Evolutionary conservation across 2,113 vertebrate genomes (phyloP).

Genomic region (Cinclus cinclus): DNA sequence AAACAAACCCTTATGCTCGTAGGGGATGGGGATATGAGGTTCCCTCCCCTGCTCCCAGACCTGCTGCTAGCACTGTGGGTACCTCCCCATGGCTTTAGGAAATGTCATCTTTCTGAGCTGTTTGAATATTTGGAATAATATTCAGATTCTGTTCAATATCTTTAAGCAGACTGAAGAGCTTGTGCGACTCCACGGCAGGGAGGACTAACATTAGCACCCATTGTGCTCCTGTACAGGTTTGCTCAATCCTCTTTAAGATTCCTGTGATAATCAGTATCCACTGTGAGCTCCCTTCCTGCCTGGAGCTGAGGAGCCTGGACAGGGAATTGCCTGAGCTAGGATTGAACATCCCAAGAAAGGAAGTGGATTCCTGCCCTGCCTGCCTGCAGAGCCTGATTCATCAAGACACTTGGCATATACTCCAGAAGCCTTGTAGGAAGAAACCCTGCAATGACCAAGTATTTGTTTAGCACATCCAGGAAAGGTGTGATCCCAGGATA

Average conservation of each 20-base stretch:
- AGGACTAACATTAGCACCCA: neutral
- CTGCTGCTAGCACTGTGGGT: neutral
- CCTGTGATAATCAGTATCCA: neutral
- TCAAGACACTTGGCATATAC: neutral
- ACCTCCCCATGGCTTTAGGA: neutral
- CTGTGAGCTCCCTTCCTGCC: neutral
- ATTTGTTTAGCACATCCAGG: neutral
- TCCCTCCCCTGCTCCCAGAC: neutral
- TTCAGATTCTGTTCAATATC: neutral
- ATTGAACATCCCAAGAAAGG: neutral
- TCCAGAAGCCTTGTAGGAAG: neutral
- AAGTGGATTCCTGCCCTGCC: neutral
- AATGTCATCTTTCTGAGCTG: neutral
- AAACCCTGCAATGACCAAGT: neutral
- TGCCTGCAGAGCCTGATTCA: neutral
- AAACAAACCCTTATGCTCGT: neutral
- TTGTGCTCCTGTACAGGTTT: neutral
- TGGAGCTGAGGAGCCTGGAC: neutral
- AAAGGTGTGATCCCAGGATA: slow-evolving; percentile 1
- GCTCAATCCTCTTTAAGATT: neutral
- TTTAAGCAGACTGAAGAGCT: neutral
- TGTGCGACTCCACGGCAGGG: neutral
- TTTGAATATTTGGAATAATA: neutral
- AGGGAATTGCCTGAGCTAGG: neutral
- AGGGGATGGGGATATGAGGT: neutral